Percentiles rank a stretch among this genome's conserved stretches.
Conservation (phyloP, 2,113 vertebrate species). For the Cheilinus undulatus region DNA sequence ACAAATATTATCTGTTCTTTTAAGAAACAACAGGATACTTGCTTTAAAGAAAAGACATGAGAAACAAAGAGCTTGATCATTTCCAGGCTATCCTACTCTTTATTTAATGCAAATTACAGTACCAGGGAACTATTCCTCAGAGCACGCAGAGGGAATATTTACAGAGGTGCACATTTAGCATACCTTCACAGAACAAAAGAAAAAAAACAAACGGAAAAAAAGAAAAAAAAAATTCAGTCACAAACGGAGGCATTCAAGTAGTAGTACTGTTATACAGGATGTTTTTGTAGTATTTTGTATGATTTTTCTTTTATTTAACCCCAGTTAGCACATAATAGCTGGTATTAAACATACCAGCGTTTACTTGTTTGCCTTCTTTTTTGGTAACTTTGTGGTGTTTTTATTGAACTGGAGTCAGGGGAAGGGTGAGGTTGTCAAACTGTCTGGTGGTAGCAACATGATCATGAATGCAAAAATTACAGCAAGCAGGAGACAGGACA, state of each 20-base stretch:
- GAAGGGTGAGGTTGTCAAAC: slow-evolving; percentile 64
- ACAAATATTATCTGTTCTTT: too few species aligned
- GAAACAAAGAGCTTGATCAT: slow-evolving; percentile 78
- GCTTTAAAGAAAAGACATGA: slow-evolving; percentile 34
- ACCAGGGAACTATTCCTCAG: slow-evolving; percentile 99
- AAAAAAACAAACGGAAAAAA: slow-evolving; percentile 89
- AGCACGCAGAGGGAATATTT: slow-evolving; percentile 98
- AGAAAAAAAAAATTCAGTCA: slow-evolving; percentile 95
- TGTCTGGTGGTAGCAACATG: slow-evolving; percentile 67
- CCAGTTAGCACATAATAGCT: slow-evolving; percentile 80
- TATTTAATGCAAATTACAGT: slow-evolving; percentile 99
- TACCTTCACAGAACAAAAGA: slow-evolving; percentile 95
- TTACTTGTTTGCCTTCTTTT: slow-evolving; percentile 75
- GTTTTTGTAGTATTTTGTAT: slow-evolving; percentile 86
- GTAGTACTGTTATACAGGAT: slow-evolving; percentile 98
- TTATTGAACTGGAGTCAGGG: slow-evolving; percentile 81
- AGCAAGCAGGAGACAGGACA: slow-evolving; percentile 72
- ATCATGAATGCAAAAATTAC: slow-evolving; percentile 78
- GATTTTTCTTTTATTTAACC: slow-evolving; percentile 81
- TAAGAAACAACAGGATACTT: background rate
- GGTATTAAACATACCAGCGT: slow-evolving; percentile 43
- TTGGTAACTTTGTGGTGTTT: slow-evolving; percentile 85
- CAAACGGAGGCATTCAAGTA: slow-evolving; percentile 99
- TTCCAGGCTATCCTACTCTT: slow-evolving; percentile 99
- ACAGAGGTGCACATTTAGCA: slow-evolving; percentile 96